Evolutionary conservation across 2,888 invertebrate genomes (phyloP).

Genomic region (Trimorus sp.): DNA sequence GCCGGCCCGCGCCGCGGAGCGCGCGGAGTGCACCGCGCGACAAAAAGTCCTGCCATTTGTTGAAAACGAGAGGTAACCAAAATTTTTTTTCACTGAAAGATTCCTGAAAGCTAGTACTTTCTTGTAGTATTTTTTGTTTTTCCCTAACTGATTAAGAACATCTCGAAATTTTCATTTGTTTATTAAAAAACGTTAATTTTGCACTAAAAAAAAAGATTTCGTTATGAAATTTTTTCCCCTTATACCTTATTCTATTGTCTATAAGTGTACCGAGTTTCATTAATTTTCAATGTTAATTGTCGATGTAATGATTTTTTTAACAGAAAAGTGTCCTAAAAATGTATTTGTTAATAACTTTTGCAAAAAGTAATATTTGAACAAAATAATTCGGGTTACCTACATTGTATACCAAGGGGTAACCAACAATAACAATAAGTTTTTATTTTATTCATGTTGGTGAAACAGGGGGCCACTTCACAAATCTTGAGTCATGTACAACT

Average conservation of each 20-base stretch:
- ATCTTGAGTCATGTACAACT: conserved; percentile 11
- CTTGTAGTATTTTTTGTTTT: conserved; percentile 1
- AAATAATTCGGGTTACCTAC: conserved; percentile 7
- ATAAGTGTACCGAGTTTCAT: conserved; percentile 1
- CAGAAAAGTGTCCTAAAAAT: conserved; percentile 8
- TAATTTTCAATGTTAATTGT: conserved; percentile 11
- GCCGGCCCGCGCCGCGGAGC: conserved; percentile 6
- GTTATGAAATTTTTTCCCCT: conserved; percentile 4
- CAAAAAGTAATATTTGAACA: conserved; percentile 8
- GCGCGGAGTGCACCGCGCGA: conserved; percentile 1
- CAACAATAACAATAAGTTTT: conserved; percentile 16
- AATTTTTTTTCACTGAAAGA: conserved; percentile 13
- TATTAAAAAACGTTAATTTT: background rate
- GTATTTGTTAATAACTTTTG: conserved; percentile 23
- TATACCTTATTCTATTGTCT: background rate
- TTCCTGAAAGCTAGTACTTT: background rate
- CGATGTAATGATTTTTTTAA: background rate
- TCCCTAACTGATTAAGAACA: background rate
- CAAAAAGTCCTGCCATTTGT: conserved; percentile 6
- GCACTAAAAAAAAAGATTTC: conserved; percentile 1
- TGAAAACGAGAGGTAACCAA: conserved; percentile 20
- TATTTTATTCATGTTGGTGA: conserved; percentile 23
- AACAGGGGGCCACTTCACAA: conserved; percentile 30
- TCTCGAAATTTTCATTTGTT: background rate
- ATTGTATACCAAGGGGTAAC: conserved; percentile 15